Percentiles rank a stretch among this genome's conserved stretches.
Evolutionary conservation across 2,888 invertebrate genomes (phyloP).

Genomic region (Lathronympha strigana): DNA sequence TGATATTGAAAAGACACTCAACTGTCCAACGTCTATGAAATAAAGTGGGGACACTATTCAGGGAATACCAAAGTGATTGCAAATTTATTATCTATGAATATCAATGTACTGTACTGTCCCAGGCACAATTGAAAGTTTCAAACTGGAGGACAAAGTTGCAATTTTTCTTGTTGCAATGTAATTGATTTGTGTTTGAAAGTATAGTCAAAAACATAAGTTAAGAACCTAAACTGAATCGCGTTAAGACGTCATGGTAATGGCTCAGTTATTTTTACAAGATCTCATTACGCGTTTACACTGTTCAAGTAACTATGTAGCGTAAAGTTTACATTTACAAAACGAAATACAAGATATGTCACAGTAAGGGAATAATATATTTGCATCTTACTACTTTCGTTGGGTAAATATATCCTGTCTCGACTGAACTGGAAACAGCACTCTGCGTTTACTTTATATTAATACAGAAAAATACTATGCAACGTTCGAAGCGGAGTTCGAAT

Average conservation of each 20-base stretch:
- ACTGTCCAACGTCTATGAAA: slow-evolving; percentile 35
- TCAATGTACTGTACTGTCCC: slow-evolving; percentile 27
- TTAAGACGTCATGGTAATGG: no score
- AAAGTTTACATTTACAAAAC: not conserved
- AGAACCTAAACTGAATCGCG: no score
- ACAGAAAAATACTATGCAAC: slow-evolving; percentile 12
- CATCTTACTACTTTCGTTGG: slow-evolving; percentile 8
- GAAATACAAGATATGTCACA: not conserved
- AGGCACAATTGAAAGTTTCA: slow-evolving; percentile 35
- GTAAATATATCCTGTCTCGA: not conserved
- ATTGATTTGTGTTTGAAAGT: not conserved
- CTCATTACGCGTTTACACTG: no score
- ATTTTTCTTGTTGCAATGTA: no score
- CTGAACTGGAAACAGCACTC: slow-evolving; percentile 1
- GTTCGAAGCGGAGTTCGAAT: slow-evolving; percentile 4
- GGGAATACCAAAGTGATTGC: slow-evolving; percentile 37
- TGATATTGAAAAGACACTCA: not conserved
- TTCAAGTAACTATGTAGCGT: not conserved
- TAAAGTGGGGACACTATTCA: slow-evolving; percentile 32
- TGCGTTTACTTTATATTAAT: slow-evolving; percentile 14
- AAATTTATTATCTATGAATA: slow-evolving; percentile 41
- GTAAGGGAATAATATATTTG: slow-evolving; percentile 2
- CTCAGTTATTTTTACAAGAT: not conserved
- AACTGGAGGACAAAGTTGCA: slow-evolving; percentile 17
- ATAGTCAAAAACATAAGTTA: no score